These are phyloP conservation scores for Falco columbarius DNA, from an alignment of 2,797 vertebrate species.

Conservation along the genomic window DNA sequence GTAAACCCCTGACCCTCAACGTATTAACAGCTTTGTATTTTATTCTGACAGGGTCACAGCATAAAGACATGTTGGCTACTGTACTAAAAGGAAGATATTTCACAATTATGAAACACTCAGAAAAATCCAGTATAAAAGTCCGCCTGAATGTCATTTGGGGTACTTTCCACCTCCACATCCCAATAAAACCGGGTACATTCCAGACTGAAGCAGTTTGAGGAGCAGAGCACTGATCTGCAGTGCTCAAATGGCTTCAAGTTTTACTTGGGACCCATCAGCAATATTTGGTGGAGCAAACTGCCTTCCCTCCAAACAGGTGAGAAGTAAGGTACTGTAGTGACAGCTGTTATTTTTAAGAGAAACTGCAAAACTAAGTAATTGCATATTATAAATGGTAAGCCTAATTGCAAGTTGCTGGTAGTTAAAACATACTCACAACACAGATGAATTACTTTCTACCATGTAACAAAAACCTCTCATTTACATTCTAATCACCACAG, in stretches of 20 bases:
- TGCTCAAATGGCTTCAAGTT: neutral
- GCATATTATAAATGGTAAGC: neutral
- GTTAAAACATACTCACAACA: conserved; percentile 6
- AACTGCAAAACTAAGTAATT: conserved; percentile 46
- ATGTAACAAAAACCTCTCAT: conserved; percentile 35
- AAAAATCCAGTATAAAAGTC: neutral
- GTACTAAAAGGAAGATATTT: neutral
- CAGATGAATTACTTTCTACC: neutral
- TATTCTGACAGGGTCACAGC: neutral
- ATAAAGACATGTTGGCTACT: neutral
- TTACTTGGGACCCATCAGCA: neutral
- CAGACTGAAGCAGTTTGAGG: neutral
- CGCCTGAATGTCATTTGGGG: neutral
- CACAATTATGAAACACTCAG: neutral
- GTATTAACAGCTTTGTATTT: neutral
- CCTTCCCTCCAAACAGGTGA: neutral
- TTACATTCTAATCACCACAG: conserved; percentile 21
- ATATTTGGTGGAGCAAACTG: neutral
- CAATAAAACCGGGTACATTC: neutral
- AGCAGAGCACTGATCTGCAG: neutral
- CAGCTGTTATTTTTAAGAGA: conserved; percentile 31
- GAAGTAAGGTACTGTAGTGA: neutral
- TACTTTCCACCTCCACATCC: neutral
- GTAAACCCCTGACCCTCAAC: neutral
- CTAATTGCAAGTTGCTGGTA: conserved; percentile 13